Evolutionary conservation across 2,113 vertebrate species (phyloP).

Genomic region (Lepus timidus): DNA sequence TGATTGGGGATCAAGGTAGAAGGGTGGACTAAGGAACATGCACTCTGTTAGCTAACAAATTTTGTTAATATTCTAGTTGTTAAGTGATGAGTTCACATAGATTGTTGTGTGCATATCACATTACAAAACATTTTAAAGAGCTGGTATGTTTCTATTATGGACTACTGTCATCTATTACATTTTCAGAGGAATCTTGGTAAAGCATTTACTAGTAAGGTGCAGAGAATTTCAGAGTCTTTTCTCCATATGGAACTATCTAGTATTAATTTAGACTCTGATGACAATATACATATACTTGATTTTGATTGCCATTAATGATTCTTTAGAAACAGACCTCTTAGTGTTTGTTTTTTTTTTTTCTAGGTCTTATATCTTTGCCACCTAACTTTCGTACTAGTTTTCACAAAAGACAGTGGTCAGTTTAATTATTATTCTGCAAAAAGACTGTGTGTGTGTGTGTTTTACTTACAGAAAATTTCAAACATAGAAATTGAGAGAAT

Average conservation of each 20-base stretch:
- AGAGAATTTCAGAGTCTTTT: slow-evolving; percentile 14
- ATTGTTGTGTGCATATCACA: not conserved
- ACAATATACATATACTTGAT: not conserved
- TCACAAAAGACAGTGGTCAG: not conserved
- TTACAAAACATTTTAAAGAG: slow-evolving; percentile 39
- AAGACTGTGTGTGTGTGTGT: not conserved
- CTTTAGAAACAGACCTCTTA: not conserved
- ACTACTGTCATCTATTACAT: not conserved
- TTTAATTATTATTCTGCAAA: slow-evolving; percentile 40
- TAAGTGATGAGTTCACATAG: slow-evolving; percentile 36
- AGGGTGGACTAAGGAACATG: not conserved
- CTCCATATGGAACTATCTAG: not conserved
- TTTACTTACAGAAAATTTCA: slow-evolving; percentile 46
- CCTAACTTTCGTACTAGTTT: slow-evolving; percentile 6
- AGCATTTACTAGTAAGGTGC: slow-evolving; percentile 41
- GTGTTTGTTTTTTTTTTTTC: not conserved
- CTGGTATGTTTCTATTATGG: not conserved
- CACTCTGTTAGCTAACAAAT: not conserved
- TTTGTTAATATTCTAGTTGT: slow-evolving; percentile 27
- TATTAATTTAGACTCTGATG: slow-evolving; percentile 10
- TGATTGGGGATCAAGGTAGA: not conserved
- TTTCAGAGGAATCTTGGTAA: slow-evolving; percentile 41
- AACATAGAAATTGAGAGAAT: slow-evolving; percentile 33
- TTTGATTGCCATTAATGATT: slow-evolving; percentile 37
- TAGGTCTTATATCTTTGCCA: not conserved